phyloP scores from a whole-genome alignment of 2,797 vertebrate genomes.

The Labroides dimidiatus region DNA sequence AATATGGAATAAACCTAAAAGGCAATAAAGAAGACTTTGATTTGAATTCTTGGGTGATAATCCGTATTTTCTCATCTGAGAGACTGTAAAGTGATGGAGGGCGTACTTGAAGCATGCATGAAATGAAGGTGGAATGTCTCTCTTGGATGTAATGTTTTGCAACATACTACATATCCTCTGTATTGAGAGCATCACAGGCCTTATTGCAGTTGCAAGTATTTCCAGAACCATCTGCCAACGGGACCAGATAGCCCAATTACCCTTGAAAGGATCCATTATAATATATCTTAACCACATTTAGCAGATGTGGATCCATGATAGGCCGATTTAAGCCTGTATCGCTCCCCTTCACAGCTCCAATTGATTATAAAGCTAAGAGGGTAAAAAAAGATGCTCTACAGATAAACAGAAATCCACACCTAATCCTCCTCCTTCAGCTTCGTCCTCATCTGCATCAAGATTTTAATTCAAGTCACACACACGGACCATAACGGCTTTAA shows the following conservation, averaged over 20 bases:
- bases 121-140: background rate
- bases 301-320: constrained; percentile 32
- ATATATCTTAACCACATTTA: constrained; percentile 15
- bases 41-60: background rate
- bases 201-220: background rate
- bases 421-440: constrained; percentile 16
- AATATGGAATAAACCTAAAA: no score
- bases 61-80: background rate
- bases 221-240: background rate
- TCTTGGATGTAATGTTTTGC: background rate
- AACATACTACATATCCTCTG: background rate
- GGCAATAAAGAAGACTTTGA: background rate
- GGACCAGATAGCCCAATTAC: constrained; percentile 10
- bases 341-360: constrained; percentile 19
- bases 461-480: constrained; percentile 51
- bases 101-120: constrained; percentile 41
- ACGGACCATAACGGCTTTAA: constrained; percentile 28
- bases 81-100: constrained; percentile 17
- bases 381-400: constrained; percentile 21
- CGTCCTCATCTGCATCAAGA: constrained; percentile 21
- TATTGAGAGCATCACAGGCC: constrained; percentile 2
- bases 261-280: constrained; percentile 21
- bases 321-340: background rate
- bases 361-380: constrained; percentile 19
- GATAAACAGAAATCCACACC: constrained; percentile 18